Evolutionary conservation across 2,888 invertebrate species (phyloP).

Genomic region (Polydrusus pterygomalis): DNA sequence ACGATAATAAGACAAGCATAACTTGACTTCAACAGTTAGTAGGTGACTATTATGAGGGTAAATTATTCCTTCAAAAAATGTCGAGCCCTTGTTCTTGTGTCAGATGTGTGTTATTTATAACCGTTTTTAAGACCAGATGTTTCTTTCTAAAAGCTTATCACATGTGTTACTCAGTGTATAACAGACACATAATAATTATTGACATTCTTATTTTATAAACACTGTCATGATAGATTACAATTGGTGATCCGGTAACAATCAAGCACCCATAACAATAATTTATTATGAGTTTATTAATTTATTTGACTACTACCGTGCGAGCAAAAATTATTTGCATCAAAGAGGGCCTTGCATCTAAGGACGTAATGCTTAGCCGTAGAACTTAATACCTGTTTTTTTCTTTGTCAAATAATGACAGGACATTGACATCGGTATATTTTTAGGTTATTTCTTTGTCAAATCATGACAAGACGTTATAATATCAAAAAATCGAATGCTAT

Average conservation of each 20-base stretch:
- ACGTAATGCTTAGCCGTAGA: no score
- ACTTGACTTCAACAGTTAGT: slow-evolving; percentile 10
- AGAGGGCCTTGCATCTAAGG: no score
- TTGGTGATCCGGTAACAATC: not conserved
- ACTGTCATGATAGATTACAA: slow-evolving; percentile 16
- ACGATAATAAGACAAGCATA: not conserved
- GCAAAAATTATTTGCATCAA: no score
- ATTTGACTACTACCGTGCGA: no score
- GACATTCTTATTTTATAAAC: slow-evolving; percentile 40
- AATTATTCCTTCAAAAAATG: slow-evolving; percentile 40
- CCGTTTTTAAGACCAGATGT: slow-evolving; percentile 44
- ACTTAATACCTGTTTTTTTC: no score
- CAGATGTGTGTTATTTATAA: slow-evolving; percentile 42
- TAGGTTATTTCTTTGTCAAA: no score
- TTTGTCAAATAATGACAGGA: no score
- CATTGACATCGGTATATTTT: no score
- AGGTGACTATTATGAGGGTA: slow-evolving; percentile 20
- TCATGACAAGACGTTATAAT: no score
- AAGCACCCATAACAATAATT: not conserved
- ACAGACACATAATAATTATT: slow-evolving; percentile 46
- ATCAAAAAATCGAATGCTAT: no score
- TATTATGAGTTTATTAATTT: no score
- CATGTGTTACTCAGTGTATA: slow-evolving; percentile 36
- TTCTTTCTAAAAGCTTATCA: slow-evolving; percentile 39
- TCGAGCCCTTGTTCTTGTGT: slow-evolving; percentile 42